Conservation (phyloP, 2,888 invertebrate genomes). For the Brachypterus glaber region DNA sequence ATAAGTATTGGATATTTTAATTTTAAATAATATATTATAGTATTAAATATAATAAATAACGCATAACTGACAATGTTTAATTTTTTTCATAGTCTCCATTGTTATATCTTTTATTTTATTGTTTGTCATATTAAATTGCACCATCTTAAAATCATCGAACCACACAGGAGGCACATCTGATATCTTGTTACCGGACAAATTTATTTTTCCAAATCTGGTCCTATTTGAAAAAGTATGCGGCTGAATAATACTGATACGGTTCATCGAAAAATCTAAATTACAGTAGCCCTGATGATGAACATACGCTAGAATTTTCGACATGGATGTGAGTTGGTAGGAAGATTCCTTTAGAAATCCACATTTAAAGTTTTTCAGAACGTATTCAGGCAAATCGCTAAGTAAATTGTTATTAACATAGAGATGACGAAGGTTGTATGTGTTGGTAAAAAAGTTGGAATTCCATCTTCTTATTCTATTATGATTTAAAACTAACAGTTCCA, state of each 20-base stretch:
- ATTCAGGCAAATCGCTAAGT: neutral
- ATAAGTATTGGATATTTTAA: too few relatives aligned
- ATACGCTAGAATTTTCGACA: neutral
- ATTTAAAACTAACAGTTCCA: constrained; percentile 1
- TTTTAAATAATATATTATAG: too few relatives aligned
- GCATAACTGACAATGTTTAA: neutral
- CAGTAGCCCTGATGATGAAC: neutral
- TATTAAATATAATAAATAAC: too few relatives aligned
- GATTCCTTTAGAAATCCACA: neutral
- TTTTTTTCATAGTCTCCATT: neutral
- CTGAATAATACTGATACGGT: neutral
- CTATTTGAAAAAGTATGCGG: neutral
- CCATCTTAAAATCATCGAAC: constrained; percentile 2
- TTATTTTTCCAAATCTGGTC: neutral
- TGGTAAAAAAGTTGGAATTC: constrained; percentile 1
- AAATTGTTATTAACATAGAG: neutral
- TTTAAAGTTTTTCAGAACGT: neutral
- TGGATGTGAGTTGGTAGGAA: neutral
- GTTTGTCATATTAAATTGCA: neutral
- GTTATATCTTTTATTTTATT: neutral
- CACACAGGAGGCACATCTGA: neutral
- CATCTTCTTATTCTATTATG: neutral
- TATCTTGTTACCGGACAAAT: constrained; percentile 1
- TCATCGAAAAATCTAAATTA: neutral
- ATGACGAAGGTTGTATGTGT: neutral